Evolutionary conservation across 2,113 vertebrate genomes (phyloP), one percentile per base, ranked within the genome.

Genomic region (Otocyon megalotis): DNA sequence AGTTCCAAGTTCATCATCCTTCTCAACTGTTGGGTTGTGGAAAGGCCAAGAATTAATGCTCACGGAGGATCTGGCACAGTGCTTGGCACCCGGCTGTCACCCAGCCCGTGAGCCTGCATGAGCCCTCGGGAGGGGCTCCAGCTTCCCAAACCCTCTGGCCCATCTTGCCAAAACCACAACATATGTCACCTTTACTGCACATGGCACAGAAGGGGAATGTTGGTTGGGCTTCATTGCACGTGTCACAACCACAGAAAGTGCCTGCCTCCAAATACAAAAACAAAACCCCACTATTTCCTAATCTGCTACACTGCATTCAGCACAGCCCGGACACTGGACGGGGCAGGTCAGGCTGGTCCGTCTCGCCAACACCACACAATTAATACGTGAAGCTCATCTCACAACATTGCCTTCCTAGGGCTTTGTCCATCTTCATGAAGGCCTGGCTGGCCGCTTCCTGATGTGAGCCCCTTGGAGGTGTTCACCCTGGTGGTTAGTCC

Each of bases 81-180:
- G 8, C 48, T 6, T 28, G 84, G 24, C 9, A 2, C n/a, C 10
- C 0, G 20, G 35, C 19, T 3, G 53, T 6, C 30, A 26, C 8
- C 56, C 30, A 10, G 50, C 0, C 2, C 17, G 14, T 0, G 3
- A 10, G 30, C 9, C 50, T 3, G 17, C 9, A 0, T 9, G 19
- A 35, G 28, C 20, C 5, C 11, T 0, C 5, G 0, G 12, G 58
- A 15, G 9, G 3, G 5, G 28, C 5, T 5, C 3, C 14, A 0
- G n/a, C 35, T 32, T 24, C 48, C 62, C 0, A 11, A 53, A 3
- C 1, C 16, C 5, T 16, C 32, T 1, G 2, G 22, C 12, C 30
- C 19, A 0, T 0, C n/a, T 3, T 3, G 2, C 5, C 1, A 0
- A 26, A 62, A 43, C 20, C 5, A 28, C 1, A 0, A 1, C 0